Conservation (phyloP, 2,797 vertebrate genomes). For the Leptodactylus fallax region DNA sequence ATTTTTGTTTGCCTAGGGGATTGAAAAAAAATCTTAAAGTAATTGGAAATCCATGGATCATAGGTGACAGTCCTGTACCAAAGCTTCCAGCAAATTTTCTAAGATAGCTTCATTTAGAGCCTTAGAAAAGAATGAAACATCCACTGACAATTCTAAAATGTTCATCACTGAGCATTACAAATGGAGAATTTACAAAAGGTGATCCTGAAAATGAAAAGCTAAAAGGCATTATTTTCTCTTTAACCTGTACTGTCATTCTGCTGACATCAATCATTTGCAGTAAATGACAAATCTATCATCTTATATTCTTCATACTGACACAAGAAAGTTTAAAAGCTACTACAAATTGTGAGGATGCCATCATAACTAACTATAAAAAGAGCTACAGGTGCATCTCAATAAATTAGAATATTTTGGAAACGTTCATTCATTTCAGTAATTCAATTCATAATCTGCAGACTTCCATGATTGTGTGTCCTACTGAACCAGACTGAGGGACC, state of each 20-base stretch:
- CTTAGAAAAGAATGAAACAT: conserved; percentile 19
- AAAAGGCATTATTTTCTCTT: conserved; percentile 38
- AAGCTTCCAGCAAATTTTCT: conserved; percentile 19
- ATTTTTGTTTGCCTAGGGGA: conserved; percentile 28
- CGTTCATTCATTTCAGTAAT: too few species aligned
- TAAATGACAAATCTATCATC: conserved; percentile 51
- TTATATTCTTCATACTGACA: conserved; percentile 26
- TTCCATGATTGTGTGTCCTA: too few species aligned
- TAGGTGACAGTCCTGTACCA: conserved; percentile 34
- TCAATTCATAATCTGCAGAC: too few species aligned
- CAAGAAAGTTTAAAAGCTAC: not conserved
- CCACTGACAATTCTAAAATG: conserved; percentile 28
- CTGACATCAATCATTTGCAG: conserved; percentile 46
- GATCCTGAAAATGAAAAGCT: conserved; percentile 41
- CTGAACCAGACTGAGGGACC: too few species aligned
- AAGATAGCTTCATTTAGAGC: conserved; percentile 26
- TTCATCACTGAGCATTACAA: conserved; percentile 39
- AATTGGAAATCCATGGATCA: conserved; percentile 52
- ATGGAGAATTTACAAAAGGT: conserved; percentile 46
- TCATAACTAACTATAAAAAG: not conserved
- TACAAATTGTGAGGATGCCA: not conserved
- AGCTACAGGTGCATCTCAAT: too few species aligned
- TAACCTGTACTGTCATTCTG: conserved; percentile 35
- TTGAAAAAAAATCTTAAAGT: conserved; percentile 24
- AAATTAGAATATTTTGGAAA: too few species aligned